These are phyloP conservation scores for Knipowitschia caucasica DNA, from an alignment of 2,797 vertebrate genomes.

Conservation along the genomic window DNA sequence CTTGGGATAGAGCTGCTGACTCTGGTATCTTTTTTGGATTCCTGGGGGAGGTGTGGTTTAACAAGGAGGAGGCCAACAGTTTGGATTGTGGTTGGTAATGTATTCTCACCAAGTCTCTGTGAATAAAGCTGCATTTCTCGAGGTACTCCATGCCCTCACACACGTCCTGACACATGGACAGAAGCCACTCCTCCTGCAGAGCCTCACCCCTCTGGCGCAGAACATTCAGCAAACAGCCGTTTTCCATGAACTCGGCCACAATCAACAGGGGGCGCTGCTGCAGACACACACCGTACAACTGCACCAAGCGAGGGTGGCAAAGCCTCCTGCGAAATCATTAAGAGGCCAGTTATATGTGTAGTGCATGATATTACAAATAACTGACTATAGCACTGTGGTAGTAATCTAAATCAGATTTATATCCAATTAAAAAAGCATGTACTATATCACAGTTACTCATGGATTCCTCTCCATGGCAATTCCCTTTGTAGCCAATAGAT, in stretches of 20 bases:
- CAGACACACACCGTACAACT: slow-evolving; percentile 91
- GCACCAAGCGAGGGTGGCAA: slow-evolving; percentile 89
- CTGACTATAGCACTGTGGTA: not conserved
- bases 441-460: too few relatives aligned
- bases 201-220: slow-evolving; percentile 81
- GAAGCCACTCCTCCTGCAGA: slow-evolving; percentile 73
- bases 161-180: slow-evolving; percentile 88
- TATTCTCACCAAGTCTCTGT: slow-evolving; percentile 91
- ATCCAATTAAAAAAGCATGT: too few relatives aligned
- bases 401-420: too few relatives aligned
- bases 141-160: slow-evolving; percentile 91
- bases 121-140: slow-evolving; percentile 86
- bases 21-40: too few relatives aligned
- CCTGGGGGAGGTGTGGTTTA: too few relatives aligned
- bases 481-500: too few relatives aligned
- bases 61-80: too few relatives aligned
- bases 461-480: too few relatives aligned
- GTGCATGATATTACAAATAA: not conserved
- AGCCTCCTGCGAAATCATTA: slow-evolving; percentile 76
- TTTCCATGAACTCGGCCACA: slow-evolving; percentile 93
- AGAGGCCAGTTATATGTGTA: not conserved
- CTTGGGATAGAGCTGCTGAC: too few relatives aligned
- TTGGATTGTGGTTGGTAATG: too few relatives aligned
- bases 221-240: slow-evolving; percentile 87
- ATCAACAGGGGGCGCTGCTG: slow-evolving; percentile 89